phyloP scores from a whole-genome alignment of 1,140 invertebrate species.

The Brachionus calyciflorus region DNA sequence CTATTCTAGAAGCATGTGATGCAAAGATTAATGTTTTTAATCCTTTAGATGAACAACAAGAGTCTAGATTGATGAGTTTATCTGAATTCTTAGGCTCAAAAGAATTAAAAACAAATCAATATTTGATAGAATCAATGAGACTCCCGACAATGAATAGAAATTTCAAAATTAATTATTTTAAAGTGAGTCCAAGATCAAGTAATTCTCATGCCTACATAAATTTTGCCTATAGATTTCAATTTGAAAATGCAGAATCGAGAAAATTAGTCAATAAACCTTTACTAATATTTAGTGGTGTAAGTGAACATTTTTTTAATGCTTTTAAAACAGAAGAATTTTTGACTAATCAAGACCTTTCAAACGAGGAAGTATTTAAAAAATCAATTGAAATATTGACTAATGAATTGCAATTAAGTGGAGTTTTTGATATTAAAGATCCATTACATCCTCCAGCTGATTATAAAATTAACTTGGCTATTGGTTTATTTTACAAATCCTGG shows the following conservation, averaged over 20 bases:
- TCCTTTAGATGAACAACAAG: neutral
- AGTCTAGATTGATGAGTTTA: neutral
- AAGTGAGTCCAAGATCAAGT: constrained; percentile 27
- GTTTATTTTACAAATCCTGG: neutral
- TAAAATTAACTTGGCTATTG: neutral
- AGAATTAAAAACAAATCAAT: constrained; percentile 7
- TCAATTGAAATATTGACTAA: neutral
- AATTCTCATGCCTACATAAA: constrained; percentile 44
- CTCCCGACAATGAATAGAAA: neutral
- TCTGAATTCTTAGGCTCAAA: constrained; percentile 4
- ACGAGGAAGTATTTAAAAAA: neutral
- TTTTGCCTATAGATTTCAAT: constrained; percentile 8
- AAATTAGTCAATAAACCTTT: neutral
- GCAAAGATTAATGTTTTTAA: neutral
- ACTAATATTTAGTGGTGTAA: constrained; percentile 8
- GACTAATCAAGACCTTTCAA: neutral
- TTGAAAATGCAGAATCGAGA: neutral
- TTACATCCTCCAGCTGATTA: constrained; percentile 4
- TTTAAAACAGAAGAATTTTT: neutral
- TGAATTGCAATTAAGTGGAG: constrained; percentile 16
- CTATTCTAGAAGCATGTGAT: neutral
- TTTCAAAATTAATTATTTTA: neutral
- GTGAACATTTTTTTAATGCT: neutral
- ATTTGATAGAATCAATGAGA: neutral
- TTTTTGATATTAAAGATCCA: neutral